phyloP scores from a whole-genome alignment of 2,797 vertebrate species.

The Lepilemur septentrionalis region DNA sequence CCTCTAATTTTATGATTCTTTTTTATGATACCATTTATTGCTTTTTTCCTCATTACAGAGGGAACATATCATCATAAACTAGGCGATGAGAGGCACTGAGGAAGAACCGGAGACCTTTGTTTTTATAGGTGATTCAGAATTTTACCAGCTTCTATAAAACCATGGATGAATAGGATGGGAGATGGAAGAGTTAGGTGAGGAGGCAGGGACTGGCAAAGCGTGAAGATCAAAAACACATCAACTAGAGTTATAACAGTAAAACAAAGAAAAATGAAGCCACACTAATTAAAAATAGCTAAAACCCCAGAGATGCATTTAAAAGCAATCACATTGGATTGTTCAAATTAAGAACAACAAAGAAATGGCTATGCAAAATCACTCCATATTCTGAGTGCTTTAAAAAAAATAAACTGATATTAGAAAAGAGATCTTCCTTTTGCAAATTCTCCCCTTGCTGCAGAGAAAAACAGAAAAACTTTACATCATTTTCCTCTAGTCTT shows the following conservation, averaged over 20 bases:
- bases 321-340: slow-evolving; percentile 79
- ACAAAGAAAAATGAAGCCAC: slow-evolving; percentile 69
- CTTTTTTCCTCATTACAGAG: slow-evolving; percentile 47
- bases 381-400: slow-evolving; percentile 15
- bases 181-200: slow-evolving; percentile 43
- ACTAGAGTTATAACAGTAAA: slow-evolving; percentile 69
- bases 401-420: slow-evolving; percentile 77
- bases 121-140: slow-evolving; percentile 29
- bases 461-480: slow-evolving; percentile 70
- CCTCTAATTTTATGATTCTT: slow-evolving; percentile 24
- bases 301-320: slow-evolving; percentile 79
- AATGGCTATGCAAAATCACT: slow-evolving; percentile 41
- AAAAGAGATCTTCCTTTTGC: slow-evolving; percentile 68
- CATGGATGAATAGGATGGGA: not conserved
- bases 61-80: slow-evolving; percentile 26
- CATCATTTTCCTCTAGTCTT: slow-evolving; percentile 73
- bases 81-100: not conserved
- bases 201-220: slow-evolving; percentile 62
- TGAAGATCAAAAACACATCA: slow-evolving; percentile 80
- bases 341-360: slow-evolving; percentile 80
- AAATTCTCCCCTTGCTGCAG: slow-evolving; percentile 74
- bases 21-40: slow-evolving; percentile 18
- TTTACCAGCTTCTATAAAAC: slow-evolving; percentile 46
- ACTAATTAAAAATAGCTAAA: slow-evolving; percentile 86
- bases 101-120: not conserved